phyloP scores from a whole-genome alignment of 2,888 invertebrate genomes.

The Pseudococcus viburni region DNA sequence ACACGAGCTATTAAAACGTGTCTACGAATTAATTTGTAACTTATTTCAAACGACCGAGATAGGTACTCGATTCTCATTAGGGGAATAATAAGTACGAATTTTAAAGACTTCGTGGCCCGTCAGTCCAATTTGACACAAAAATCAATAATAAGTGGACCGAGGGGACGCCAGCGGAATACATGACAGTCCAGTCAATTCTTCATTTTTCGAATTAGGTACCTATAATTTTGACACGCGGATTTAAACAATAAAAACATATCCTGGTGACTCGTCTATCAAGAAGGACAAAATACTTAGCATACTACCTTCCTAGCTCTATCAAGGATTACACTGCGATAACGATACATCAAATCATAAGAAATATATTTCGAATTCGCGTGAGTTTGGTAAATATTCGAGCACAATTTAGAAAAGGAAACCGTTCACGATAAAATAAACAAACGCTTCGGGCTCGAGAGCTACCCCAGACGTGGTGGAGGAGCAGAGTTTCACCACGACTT shows the following conservation, averaged over 20 bases:
- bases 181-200: no score
- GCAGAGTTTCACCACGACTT: not conserved
- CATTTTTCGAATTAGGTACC: no score
- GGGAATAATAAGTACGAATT: not conserved
- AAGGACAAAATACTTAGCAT: no score
- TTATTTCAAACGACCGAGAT: not conserved
- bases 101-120: not conserved
- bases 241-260: not conserved
- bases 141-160: no score
- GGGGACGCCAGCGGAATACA: no score
- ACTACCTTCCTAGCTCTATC: no score
- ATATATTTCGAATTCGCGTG: not conserved
- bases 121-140: not conserved
- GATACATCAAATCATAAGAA: not conserved
- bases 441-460: not conserved
- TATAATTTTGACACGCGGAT: not conserved
- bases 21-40: constrained; percentile 2
- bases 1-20: constrained; percentile 8
- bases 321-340: no score
- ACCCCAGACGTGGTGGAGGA: not conserved
- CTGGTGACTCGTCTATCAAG: no score
- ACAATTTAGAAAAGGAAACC: not conserved
- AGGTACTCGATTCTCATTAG: not conserved
- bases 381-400: not conserved
- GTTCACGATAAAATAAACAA: not conserved